phyloP scores from a whole-genome alignment of 2,888 invertebrate species.

The Tachina lurida region DNA sequence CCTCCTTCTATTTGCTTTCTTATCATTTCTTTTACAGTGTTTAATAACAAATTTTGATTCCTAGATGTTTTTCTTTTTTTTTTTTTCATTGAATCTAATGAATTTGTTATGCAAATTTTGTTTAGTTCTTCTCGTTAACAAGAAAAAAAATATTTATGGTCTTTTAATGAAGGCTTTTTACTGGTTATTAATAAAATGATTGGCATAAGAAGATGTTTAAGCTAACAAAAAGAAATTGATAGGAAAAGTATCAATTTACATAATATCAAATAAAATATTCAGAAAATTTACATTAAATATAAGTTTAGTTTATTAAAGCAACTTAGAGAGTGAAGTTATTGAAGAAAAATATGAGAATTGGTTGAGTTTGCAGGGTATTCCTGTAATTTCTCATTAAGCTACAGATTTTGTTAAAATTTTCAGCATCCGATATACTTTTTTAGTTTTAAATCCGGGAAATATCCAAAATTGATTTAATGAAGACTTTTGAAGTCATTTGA shows the following conservation, averaged over 20 bases:
- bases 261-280: background rate
- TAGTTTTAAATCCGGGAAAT: too few species aligned
- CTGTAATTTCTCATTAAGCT: too few species aligned
- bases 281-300: slow-evolving; percentile 2
- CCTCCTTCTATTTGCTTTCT: background rate
- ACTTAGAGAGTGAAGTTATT: background rate
- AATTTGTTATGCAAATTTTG: slow-evolving; percentile 61
- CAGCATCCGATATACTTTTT: too few species aligned
- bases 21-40: slow-evolving; percentile 8
- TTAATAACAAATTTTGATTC: slow-evolving; percentile 39
- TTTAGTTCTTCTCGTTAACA: background rate
- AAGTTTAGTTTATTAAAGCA: slow-evolving; percentile 10
- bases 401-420: too few species aligned
- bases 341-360: background rate
- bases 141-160: slow-evolving; percentile 15
- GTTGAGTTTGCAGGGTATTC: background rate
- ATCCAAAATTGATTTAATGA: too few species aligned
- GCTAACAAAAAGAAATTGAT: slow-evolving; percentile 25
- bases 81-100: slow-evolving; percentile 51
- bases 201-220: background rate
- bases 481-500: too few species aligned
- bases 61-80: slow-evolving; percentile 32
- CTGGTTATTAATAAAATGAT: background rate
- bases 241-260: slow-evolving; percentile 50
- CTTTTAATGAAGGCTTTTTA: slow-evolving; percentile 37